phyloP scores from a whole-genome alignment of 2,888 invertebrate genomes.

The Brenthis hecate region DNA sequence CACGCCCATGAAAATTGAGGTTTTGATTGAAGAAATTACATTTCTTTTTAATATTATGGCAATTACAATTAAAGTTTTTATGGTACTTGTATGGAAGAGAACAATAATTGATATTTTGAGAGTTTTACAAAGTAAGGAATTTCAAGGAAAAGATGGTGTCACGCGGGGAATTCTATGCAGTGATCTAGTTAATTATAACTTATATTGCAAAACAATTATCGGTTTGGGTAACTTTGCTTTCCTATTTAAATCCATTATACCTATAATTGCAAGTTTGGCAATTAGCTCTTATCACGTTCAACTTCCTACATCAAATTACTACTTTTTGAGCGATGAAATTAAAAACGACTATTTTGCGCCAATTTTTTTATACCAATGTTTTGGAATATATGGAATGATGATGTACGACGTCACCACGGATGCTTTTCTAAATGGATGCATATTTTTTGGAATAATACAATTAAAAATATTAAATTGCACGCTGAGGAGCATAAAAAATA shows the following conservation, averaged over 20 bases:
- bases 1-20: conserved; percentile 57
- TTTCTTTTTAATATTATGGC: conserved; percentile 61
- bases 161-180: conserved; percentile 12
- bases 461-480: conserved; percentile 21
- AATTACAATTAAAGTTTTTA: conserved; percentile 42
- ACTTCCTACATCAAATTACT: conserved; percentile 28
- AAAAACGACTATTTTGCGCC: conserved; percentile 16
- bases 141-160: conserved; percentile 24
- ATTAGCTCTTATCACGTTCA: conserved; percentile 21
- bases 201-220: conserved; percentile 23
- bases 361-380: conserved; percentile 21
- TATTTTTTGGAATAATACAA: conserved; percentile 27
- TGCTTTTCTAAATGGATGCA: conserved; percentile 21
- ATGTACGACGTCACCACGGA: conserved; percentile 20
- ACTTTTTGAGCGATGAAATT: conserved; percentile 23
- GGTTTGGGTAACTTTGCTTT: conserved; percentile 25
- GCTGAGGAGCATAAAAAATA: conserved; percentile 9
- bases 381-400: conserved; percentile 31
- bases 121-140: conserved; percentile 21
- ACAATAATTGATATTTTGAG: conserved; percentile 21
- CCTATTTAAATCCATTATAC: conserved; percentile 14
- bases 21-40: conserved; percentile 59
- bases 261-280: conserved; percentile 9
- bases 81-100: conserved; percentile 18
- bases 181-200: conserved; percentile 16